Conservation (phyloP, 1,140 invertebrate species). For the Lasaia peninsularis region DNA sequence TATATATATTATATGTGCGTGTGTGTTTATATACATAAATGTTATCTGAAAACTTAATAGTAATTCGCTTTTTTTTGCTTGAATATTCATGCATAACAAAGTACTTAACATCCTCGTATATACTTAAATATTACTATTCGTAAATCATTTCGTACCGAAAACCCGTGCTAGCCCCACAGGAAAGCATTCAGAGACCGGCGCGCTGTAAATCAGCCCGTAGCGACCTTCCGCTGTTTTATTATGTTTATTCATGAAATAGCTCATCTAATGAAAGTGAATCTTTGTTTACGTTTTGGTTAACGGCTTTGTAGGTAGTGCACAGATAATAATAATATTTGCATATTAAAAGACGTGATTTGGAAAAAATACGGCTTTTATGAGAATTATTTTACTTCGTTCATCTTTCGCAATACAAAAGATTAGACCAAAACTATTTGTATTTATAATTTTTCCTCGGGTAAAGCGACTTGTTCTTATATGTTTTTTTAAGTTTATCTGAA, state of each 20-base stretch:
- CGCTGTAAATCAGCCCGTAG: conserved; percentile 52
- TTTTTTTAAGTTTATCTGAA: too few relatives aligned
- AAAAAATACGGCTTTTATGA: background rate
- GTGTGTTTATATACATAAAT: too few relatives aligned
- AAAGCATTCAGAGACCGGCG: conserved; percentile 20
- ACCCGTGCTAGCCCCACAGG: background rate
- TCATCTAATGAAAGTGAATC: conserved; percentile 60
- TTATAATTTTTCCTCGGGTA: too few relatives aligned
- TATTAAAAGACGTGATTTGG: background rate
- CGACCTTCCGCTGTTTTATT: conserved; percentile 47
- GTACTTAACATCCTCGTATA: too few relatives aligned
- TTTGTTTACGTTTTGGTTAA: conserved; percentile 42
- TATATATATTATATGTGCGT: too few relatives aligned
- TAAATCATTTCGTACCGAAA: background rate
- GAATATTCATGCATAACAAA: too few relatives aligned
- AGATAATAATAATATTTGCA: conserved; percentile 7
- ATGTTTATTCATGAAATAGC: conserved; percentile 72
- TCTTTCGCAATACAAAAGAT: background rate
- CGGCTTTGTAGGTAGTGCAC: background rate
- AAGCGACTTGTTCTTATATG: too few relatives aligned
- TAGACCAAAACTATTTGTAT: too few relatives aligned
- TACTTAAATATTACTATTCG: background rate
- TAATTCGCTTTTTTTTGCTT: too few relatives aligned
- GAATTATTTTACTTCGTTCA: background rate
- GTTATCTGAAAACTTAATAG: too few relatives aligned